Conservation (phyloP, 2,113 vertebrate species). For the Vanacampus margaritifer region DNA sequence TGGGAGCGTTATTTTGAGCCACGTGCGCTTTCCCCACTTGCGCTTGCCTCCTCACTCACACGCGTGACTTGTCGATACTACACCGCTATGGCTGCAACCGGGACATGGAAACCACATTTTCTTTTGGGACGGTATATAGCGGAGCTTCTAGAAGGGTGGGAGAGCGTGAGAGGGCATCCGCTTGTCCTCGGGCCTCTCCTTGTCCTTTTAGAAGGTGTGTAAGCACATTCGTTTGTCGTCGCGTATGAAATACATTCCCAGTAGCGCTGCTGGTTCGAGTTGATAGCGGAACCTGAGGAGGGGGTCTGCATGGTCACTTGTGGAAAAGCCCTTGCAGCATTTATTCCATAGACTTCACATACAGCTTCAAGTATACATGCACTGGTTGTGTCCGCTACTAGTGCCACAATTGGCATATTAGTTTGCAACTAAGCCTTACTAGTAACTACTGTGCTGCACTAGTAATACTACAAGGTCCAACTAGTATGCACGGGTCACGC, state of each 20-base stretch:
- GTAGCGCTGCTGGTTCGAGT: conserved; percentile 32
- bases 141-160: conserved; percentile 30
- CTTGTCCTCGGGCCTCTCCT: conserved; percentile 50
- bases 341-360: not conserved
- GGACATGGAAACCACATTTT: conserved; percentile 50
- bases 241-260: conserved; percentile 65
- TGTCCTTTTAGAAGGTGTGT: conserved; percentile 53
- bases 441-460: not conserved
- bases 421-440: not conserved
- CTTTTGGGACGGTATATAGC: conserved; percentile 51
- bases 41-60: conserved; percentile 56
- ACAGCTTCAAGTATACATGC: not conserved
- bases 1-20: conserved; percentile 71
- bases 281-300: conserved; percentile 26
- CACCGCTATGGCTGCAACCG: conserved; percentile 53
- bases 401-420: not conserved
- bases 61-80: conserved; percentile 56
- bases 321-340: not conserved
- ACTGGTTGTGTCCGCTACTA: not conserved
- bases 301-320: conserved; percentile 12
- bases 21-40: conserved; percentile 37
- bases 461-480: not conserved
- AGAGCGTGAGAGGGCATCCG: conserved; percentile 34
- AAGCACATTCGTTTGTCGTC: conserved; percentile 49
- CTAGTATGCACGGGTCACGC: not conserved